Evolutionary conservation across 2,113 vertebrate species (phyloP).

Genomic region (Spermophilus dauricus): DNA sequence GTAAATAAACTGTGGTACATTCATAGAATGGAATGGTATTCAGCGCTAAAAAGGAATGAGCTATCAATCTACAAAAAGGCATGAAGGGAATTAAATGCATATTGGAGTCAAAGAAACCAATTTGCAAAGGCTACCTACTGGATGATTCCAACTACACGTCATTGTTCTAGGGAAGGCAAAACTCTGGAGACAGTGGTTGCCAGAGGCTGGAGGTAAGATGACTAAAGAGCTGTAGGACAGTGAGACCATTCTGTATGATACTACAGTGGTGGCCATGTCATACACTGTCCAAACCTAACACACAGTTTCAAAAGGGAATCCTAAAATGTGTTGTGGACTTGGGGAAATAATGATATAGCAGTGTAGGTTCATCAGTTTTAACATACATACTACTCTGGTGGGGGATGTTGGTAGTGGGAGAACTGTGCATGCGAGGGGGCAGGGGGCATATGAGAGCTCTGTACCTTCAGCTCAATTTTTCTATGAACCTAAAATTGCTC

Average conservation of each 20-base stretch:
- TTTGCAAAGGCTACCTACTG: background rate
- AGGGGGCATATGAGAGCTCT: background rate
- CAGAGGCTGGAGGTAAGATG: background rate
- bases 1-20: background rate
- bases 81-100: background rate
- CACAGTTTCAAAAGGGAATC: accelerated
- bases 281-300: background rate
- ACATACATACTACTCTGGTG: background rate
- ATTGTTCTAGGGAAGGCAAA: background rate
- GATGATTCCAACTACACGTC: background rate
- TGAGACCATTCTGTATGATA: background rate
- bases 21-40: background rate
- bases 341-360: accelerated
- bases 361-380: accelerated
- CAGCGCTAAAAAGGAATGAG: background rate
- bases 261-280: background rate
- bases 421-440: accelerated
- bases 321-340: background rate
- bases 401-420: accelerated
- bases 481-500: background rate
- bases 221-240: background rate
- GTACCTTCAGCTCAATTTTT: background rate
- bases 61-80: background rate
- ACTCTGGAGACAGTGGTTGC: background rate
- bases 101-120: background rate